A percentile compares a stretch with the other conserved stretches of the same genome.
These are phyloP conservation scores for Tachina fera DNA, from an alignment of 2,888 invertebrate species.

Conservation along the genomic window DNA sequence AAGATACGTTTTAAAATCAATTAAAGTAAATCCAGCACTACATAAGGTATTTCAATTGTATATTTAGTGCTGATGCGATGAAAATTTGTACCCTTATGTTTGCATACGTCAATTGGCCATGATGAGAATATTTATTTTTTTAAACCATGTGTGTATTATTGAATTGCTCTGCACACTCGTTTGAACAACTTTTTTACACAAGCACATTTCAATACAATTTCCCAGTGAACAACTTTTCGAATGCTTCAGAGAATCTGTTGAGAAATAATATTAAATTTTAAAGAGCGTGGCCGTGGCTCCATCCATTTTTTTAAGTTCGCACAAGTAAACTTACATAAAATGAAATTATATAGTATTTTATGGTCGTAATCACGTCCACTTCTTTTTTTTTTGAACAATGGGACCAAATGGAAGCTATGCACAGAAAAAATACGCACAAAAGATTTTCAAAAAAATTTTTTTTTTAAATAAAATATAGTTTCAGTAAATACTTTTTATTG, in stretches of 20 bases:
- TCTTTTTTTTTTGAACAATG: too few species aligned
- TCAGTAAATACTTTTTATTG: too few species aligned
- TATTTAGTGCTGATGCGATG: neutral
- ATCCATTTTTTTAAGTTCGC: too few species aligned
- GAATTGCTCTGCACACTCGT: slow-evolving; percentile 56
- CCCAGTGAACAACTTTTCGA: neutral
- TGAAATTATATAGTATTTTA: too few species aligned
- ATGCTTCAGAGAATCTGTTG: neutral
- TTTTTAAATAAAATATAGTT: too few species aligned
- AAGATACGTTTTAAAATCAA: neutral
- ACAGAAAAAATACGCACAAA: too few species aligned
- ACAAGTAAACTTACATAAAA: too few species aligned
- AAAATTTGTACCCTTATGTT: slow-evolving; percentile 26
- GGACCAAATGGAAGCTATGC: too few species aligned
- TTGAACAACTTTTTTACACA: neutral
- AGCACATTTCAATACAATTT: neutral
- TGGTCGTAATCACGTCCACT: too few species aligned
- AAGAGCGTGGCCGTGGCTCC: too few species aligned
- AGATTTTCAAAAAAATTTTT: too few species aligned
- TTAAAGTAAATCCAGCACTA: neutral
- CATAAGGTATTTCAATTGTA: neutral
- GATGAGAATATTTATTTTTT: slow-evolving; percentile 64
- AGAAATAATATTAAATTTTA: too few species aligned
- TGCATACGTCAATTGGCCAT: slow-evolving; percentile 51
- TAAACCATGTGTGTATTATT: slow-evolving; percentile 70